These are phyloP conservation scores for Thysanoteuthis rhombus DNA, from an alignment of 2,888 invertebrate genomes.

Conservation along the genomic window DNA sequence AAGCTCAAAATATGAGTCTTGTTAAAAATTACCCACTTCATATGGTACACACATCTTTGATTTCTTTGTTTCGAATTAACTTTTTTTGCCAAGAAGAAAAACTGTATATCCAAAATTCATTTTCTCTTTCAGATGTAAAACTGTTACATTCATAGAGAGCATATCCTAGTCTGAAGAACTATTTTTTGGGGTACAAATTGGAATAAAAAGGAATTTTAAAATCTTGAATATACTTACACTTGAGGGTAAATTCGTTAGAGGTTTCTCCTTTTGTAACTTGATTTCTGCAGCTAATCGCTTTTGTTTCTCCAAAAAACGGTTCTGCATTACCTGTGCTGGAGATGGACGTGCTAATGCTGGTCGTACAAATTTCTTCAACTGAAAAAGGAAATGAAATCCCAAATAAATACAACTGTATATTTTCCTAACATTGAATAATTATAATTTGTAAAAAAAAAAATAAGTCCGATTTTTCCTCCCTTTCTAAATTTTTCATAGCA, in stretches of 20 bases:
- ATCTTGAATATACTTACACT: not conserved
- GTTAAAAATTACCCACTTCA: too few species aligned
- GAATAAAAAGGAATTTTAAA: not conserved
- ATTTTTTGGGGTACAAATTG: not conserved
- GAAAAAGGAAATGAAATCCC: constrained; percentile 26
- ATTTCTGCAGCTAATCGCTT: constrained; percentile 37
- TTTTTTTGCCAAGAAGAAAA: too few species aligned
- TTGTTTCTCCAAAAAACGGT: constrained; percentile 61
- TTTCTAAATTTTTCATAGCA: too few species aligned
- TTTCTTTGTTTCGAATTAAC: too few species aligned
- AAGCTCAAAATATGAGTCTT: too few species aligned
- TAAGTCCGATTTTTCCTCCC: too few species aligned
- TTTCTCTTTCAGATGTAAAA: too few species aligned
- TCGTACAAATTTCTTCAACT: constrained; percentile 37
- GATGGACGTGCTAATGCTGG: constrained; percentile 48
- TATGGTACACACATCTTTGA: too few species aligned
- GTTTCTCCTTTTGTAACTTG: not conserved
- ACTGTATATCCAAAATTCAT: too few species aligned
- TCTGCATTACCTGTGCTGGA: constrained; percentile 66
- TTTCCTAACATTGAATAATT: not conserved
- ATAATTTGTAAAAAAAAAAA: too few species aligned
- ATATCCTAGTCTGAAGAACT: not conserved
- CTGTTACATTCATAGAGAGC: not conserved
- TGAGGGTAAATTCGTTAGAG: not conserved
- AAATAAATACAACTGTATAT: not conserved